Evolutionary conservation across 2,797 vertebrate species (phyloP).

Genomic region (Gastrophryne carolinensis): DNA sequence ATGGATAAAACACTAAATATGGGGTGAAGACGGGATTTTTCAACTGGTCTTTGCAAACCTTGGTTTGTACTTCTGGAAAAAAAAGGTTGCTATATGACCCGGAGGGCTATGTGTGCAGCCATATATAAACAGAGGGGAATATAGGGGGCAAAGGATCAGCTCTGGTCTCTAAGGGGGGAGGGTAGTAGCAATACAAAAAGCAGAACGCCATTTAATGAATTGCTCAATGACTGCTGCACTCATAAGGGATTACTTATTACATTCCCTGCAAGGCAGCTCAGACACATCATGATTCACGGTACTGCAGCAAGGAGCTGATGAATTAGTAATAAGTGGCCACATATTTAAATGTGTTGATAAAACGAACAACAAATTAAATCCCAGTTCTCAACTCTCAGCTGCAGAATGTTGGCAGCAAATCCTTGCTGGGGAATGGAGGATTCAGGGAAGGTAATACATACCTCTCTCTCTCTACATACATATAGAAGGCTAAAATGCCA

Average conservation of each 20-base stretch:
- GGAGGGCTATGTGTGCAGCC: background rate
- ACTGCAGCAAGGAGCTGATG: constrained; percentile 63
- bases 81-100: background rate
- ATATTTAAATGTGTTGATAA: constrained; percentile 61
- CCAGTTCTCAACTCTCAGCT: constrained; percentile 49
- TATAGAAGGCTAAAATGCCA: too few species aligned
- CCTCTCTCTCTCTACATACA: too few species aligned
- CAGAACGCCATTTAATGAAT: constrained; percentile 60
- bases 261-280: constrained; percentile 60
- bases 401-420: constrained; percentile 41
- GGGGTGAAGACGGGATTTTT: constrained; percentile 10
- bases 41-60: constrained; percentile 8
- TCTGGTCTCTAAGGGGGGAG: background rate
- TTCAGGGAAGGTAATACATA: too few species aligned
- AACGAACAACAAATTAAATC: constrained; percentile 56
- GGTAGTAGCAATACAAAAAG: constrained; percentile 37
- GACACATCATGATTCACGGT: constrained; percentile 65
- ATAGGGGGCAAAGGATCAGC: background rate
- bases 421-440: too few species aligned
- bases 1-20: constrained; percentile 25
- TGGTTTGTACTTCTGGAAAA: too few species aligned
- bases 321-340: constrained; percentile 68
- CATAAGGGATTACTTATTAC: constrained; percentile 61
- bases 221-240: constrained; percentile 59
- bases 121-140: background rate